A percentile compares a stretch with the other conserved stretches of the same genome.
Conservation (phyloP, 2,888 invertebrate species). For the Prosopocoilus inquinatus region DNA sequence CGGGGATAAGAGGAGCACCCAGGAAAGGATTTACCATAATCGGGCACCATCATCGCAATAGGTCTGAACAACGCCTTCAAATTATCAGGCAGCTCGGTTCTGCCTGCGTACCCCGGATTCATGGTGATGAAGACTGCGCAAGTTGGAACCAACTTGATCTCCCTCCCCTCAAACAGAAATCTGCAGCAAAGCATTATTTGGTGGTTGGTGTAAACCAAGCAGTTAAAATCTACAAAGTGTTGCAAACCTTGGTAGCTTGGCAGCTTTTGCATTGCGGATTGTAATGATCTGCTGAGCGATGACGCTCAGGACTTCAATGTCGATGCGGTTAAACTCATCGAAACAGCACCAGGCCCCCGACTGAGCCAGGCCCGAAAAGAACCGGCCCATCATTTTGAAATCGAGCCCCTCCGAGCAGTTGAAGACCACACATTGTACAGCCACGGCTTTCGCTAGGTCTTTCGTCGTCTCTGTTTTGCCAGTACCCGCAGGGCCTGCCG, state of each 20-base stretch:
- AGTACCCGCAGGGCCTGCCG: conserved; percentile 85
- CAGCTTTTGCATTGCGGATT: conserved; percentile 80
- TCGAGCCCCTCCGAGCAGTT: conserved; percentile 82
- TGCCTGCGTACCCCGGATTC: conserved; percentile 90
- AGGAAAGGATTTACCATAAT: conserved; percentile 64
- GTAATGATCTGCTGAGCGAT: conserved; percentile 89
- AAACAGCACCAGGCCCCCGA: conserved; percentile 93
- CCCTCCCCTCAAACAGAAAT: conserved; percentile 87
- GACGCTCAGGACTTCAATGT: conserved; percentile 86
- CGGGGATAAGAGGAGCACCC: neutral
- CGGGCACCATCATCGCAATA: conserved; percentile 90
- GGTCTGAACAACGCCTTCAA: conserved; percentile 84
- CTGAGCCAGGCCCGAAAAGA: conserved; percentile 85
- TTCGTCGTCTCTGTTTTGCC: conserved; percentile 92
- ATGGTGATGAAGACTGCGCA: conserved; percentile 89
- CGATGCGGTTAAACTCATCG: conserved; percentile 88
- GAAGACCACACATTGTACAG: conserved; percentile 88
- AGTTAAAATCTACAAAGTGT: neutral
- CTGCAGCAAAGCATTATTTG: conserved; percentile 49
- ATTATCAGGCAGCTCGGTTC: conserved; percentile 87
- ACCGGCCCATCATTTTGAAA: conserved; percentile 85
- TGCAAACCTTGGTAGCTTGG: conserved; percentile 55
- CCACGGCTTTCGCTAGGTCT: conserved; percentile 82
- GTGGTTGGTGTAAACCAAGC: conserved; percentile 11
- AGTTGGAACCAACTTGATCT: conserved; percentile 75